Base-by-base conservation (phyloP, 2,888 invertebrate species). In the Nomada hirtipes region DNA sequence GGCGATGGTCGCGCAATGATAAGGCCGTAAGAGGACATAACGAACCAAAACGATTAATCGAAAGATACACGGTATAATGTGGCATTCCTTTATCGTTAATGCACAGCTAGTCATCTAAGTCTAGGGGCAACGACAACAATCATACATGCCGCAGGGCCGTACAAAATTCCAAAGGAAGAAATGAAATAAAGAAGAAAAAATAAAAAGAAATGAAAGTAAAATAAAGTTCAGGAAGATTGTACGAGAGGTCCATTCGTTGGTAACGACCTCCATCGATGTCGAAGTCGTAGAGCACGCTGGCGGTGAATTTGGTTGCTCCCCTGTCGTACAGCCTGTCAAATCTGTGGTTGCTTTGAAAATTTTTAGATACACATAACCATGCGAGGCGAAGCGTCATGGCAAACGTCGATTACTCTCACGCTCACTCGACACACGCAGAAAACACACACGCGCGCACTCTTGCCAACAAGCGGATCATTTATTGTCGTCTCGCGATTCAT, bases 321-420 rank as follows among this genome's bases (percentile, higher is more conserved):
- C 65, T 44, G 26, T 65, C 11, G 23, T 42, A 44, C 69, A 52
- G 36, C 60, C 55, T 18, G 76, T 23, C 60, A 76, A 82, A 87
- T 82, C 80, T 85, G 87, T 79, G 83, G 73, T 72, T 76, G 87
- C 84, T 84, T 86, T 85, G 83, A 87, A 86, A 89, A 87, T 87
- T 90, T 88, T 89, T 88, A 88, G 91, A 88, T 93, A 93, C 92
- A 93, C 91, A 92, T 93, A 93, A 93, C 92, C 93, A 93, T 93
- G 93, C 93, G 92, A 93, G 92, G 93, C 93, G 91, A 93, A 93
- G 93, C 93, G 92, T 92, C 93, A 90, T 93, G 93, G 92, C 93
- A 93, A 92, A 93, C 91, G 93, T 92, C 90, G 91, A 93, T 91
- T 91, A 92, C 91, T 91, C 90, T 86, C 91, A 91, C 92, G 88